Conservation (phyloP, 2,888 invertebrate genomes). For the Homarus gammarus region DNA sequence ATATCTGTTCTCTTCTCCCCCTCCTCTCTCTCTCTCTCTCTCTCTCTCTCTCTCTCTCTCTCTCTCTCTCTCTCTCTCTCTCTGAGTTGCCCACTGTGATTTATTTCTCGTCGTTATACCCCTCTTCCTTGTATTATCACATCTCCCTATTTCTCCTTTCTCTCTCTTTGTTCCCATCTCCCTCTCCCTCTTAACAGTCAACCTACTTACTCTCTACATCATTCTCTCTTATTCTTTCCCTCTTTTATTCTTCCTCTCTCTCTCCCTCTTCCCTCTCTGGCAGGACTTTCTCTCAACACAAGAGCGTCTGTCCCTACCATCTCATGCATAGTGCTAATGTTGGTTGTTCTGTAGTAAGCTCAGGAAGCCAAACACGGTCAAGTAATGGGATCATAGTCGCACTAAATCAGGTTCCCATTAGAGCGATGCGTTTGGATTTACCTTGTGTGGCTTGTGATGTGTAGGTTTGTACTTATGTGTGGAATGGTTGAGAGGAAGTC, state of each 20-base stretch:
- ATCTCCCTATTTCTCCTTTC: no score
- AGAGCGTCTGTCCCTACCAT: no score
- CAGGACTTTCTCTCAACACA: no score
- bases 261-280: slow-evolving; percentile 1
- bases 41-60: no score
- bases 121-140: no score
- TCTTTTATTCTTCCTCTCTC: slow-evolving; percentile 8
- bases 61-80: not conserved
- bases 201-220: not conserved
- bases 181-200: not conserved
- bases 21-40: not conserved
- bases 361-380: not conserved
- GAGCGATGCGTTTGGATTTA: not conserved
- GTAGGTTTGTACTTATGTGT: no score
- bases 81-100: no score
- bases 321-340: not conserved
- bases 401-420: not conserved
- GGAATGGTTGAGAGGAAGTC: not conserved
- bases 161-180: not conserved
- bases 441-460: not conserved
- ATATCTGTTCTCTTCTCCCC: not conserved
- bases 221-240: slow-evolving; percentile 18
- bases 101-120: no score
- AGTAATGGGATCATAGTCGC: not conserved
- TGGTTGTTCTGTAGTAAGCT: not conserved